Conservation (phyloP, 2,797 vertebrate species). For the Tragopan temminckii region DNA sequence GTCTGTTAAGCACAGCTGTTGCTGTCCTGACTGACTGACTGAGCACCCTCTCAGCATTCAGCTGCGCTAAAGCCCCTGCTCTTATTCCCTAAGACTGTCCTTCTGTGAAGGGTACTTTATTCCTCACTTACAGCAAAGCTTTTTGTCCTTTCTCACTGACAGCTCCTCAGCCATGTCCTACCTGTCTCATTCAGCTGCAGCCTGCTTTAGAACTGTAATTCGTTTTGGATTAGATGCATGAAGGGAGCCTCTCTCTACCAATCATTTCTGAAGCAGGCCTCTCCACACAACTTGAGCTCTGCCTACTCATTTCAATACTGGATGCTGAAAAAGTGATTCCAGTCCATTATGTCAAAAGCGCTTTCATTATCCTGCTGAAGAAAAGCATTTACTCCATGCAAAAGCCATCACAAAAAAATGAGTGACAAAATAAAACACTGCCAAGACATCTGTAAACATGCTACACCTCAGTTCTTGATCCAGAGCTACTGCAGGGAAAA, state of each 20-base stretch:
- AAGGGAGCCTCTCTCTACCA: background rate
- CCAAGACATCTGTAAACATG: background rate
- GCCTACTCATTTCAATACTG: background rate
- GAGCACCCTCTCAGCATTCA: background rate
- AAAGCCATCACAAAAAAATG: background rate
- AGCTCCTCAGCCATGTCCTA: background rate
- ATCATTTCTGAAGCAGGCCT: background rate
- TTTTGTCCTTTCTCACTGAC: background rate
- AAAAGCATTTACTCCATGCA: background rate
- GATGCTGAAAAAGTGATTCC: background rate
- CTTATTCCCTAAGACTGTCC: background rate
- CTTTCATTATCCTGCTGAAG: background rate
- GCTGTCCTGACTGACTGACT: background rate
- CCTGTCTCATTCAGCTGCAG: background rate
- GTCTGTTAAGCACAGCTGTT: background rate
- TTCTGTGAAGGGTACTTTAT: background rate
- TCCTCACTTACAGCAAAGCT: background rate
- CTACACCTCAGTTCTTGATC: background rate
- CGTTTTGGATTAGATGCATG: background rate
- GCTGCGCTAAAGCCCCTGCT: background rate
- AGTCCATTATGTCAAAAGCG: background rate
- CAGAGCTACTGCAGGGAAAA: background rate
- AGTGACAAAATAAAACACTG: background rate
- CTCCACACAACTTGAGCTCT: background rate
- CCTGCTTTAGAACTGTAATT: background rate